Conservation (phyloP, 1,140 invertebrate species). For the Laupala kohalensis region DNA sequence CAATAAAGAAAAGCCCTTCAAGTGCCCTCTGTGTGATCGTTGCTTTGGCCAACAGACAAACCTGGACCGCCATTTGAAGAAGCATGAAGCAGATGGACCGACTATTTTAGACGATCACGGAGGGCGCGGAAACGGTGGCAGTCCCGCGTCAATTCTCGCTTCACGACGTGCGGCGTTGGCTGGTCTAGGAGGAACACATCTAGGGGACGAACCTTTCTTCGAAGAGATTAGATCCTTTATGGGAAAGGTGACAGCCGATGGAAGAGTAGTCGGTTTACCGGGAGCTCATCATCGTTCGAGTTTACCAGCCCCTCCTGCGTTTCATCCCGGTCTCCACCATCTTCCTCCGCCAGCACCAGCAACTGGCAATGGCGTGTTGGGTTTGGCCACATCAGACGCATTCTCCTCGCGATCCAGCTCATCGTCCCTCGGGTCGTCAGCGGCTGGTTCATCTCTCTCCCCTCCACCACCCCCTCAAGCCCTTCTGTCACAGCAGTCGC, state of each 20-base stretch:
- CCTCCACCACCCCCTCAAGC: neutral
- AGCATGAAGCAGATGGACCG: conserved; percentile 85
- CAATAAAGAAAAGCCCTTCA: conserved; percentile 89
- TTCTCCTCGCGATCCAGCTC: conserved; percentile 20
- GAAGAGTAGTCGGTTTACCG: conserved; percentile 24
- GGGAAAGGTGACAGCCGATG: conserved; percentile 64
- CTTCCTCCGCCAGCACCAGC: neutral
- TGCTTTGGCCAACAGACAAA: conserved; percentile 99
- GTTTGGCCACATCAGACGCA: conserved; percentile 10
- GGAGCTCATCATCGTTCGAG: neutral
- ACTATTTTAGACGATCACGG: conserved; percentile 57
- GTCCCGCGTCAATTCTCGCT: conserved; percentile 7
- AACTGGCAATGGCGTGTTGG: neutral
- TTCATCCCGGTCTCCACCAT: conserved; percentile 1
- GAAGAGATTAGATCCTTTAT: conserved; percentile 89
- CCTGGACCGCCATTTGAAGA: conserved; percentile 91
- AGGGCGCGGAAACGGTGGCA: conserved; percentile 20
- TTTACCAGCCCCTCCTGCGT: neutral
- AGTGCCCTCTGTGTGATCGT: conserved; percentile 70
- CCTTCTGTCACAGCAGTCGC: neutral
- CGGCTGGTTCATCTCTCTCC: conserved; percentile 7
- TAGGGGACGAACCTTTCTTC: conserved; percentile 71
- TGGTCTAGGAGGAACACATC: conserved; percentile 36
- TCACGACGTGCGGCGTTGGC: conserved; percentile 29
- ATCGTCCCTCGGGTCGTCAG: conserved; percentile 17